Evolutionary conservation across 2,888 invertebrate genomes (phyloP).

Genomic region (Brachypalpus laphriformis): DNA sequence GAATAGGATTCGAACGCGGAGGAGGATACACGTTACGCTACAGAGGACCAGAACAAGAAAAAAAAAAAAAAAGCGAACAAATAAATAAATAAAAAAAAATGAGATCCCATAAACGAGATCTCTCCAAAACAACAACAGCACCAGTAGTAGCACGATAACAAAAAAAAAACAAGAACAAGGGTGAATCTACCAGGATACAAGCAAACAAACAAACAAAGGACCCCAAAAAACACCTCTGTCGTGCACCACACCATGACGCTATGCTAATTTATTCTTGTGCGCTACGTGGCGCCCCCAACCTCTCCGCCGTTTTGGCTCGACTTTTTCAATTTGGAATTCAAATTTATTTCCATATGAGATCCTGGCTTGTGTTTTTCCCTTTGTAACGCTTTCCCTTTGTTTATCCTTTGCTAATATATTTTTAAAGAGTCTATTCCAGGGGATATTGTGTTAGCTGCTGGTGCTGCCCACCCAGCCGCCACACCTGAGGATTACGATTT

Average conservation of each 20-base stretch:
- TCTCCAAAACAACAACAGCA: constrained; percentile 50
- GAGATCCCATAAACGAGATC: constrained; percentile 67
- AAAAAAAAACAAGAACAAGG: constrained; percentile 11
- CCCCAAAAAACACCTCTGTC: constrained; percentile 38
- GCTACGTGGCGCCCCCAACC: neutral
- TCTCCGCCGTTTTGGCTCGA: constrained; percentile 3
- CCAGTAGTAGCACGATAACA: neutral
- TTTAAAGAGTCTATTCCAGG: constrained; percentile 69
- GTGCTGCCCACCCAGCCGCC: constrained; percentile 14
- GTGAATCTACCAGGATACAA: constrained; percentile 40
- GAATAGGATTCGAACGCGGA: neutral
- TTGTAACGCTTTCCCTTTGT: constrained; percentile 48
- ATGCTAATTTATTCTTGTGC: constrained; percentile 63
- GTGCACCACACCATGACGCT: constrained; percentile 37
- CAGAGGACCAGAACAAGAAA: neutral
- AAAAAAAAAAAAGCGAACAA: constrained; percentile 31
- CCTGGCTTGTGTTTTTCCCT: constrained; percentile 29
- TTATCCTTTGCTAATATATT: constrained; percentile 71
- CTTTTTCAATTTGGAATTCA: constrained; percentile 71
- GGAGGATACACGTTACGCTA: neutral
- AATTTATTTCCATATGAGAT: constrained; percentile 73
- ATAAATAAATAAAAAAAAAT: constrained; percentile 67
- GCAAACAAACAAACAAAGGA: constrained; percentile 54
- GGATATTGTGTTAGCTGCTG: constrained; percentile 25
- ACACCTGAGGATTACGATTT: constrained; percentile 68